These are phyloP conservation scores for Agrotis segetum DNA, from an alignment of 2,888 invertebrate genomes.

Conservation along the genomic window DNA sequence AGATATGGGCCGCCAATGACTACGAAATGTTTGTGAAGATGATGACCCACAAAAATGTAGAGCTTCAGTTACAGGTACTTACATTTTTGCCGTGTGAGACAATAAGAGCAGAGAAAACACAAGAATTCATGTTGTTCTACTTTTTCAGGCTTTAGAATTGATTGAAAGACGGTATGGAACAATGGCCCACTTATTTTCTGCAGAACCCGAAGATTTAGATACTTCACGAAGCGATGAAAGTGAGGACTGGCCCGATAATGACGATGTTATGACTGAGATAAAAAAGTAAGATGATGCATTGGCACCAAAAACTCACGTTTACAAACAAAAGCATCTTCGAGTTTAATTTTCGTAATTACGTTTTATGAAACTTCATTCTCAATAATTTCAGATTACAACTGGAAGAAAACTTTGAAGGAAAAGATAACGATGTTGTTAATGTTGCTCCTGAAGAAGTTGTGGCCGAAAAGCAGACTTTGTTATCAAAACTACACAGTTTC, in stretches of 20 bases:
- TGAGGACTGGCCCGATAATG: conserved; percentile 85
- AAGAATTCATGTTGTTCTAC: too few relatives aligned
- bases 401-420: conserved; percentile 75
- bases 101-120: not conserved
- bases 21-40: conserved; percentile 96
- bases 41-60: conserved; percentile 98
- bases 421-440: conserved; percentile 69
- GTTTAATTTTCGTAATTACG: not conserved
- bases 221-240: conserved; percentile 79
- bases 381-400: conserved; percentile 77
- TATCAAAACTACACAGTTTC: conserved; percentile 84
- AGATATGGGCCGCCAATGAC: conserved; percentile 98
- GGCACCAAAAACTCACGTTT: not conserved
- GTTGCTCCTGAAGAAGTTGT: conserved; percentile 84
- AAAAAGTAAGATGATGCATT: conserved; percentile 86
- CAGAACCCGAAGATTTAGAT: conserved; percentile 82
- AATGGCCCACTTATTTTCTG: conserved; percentile 92
- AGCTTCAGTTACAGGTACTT: conserved; percentile 93
- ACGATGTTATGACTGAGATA: conserved; percentile 92
- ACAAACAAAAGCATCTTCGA: not conserved
- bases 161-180: conserved; percentile 95
- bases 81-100: not conserved
- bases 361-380: too few relatives aligned
- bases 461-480: conserved; percentile 84
- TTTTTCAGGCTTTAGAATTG: conserved; percentile 94